Evolutionary conservation across 2,797 vertebrate species (phyloP), one percentile per base, ranked within the genome.

Genomic region (Apogon talboti): DNA sequence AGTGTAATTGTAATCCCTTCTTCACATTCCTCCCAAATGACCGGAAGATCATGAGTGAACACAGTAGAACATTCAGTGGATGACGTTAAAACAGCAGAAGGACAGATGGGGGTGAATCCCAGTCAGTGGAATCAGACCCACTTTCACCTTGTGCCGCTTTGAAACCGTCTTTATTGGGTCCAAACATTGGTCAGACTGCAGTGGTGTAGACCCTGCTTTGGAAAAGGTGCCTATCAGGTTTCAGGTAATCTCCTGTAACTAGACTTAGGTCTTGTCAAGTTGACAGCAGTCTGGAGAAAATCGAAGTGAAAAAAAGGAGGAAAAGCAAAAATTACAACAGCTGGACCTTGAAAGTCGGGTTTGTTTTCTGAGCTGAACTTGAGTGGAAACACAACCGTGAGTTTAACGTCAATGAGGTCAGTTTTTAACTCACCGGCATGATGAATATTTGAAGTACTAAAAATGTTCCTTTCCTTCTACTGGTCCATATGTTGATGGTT

Each of bases 261-360:
- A 81, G 80, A 56, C 69, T 46, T 52, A 18, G 37, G 41, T 63
- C 66, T 63, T 71, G 72, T 82, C 69, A 74, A 54, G 55, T 28
- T 71, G 72, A 82, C 71, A 70, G 77, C 65, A 45, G 76, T 79
- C 78, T 83, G 80, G 80, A 83, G 38, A 75, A 77, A 82, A 59
- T 84, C 71, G 47, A 8, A 24, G 18, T 30, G 37, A 41, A 57
- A 73, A 46, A n/a, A 0, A 5, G 28, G 10, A 13, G 59, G 50
- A 28, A 15, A n/a, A 37, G 49, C 38, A 56, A 58, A 37, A 44
- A 33, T 42, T 42, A 21, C 9, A 15, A 71, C 47, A 61, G 43
- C 35, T 7, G 44, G 45, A 24, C 18, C 12, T n/a, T 61, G 53
- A 30, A 80, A 66, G 19, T 63, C 41, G 15, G 30, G 13, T 68